Percentiles rank a stretch among this genome's conserved stretches.
phyloP scores from a whole-genome alignment of 2,113 vertebrate species.

The Zosterops borbonicus region DNA sequence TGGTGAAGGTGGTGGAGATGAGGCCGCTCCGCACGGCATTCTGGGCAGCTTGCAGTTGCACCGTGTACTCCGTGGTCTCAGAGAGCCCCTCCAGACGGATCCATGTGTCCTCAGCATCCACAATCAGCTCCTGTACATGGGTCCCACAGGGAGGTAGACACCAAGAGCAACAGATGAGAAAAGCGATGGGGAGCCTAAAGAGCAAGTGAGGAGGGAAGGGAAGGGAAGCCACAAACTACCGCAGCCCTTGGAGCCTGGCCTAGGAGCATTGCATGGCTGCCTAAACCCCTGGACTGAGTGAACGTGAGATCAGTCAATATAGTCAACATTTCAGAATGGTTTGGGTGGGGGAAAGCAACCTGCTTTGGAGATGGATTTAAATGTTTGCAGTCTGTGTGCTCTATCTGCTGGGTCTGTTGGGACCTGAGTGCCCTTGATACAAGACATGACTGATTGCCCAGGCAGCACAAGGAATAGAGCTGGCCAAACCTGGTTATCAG shows the following conservation, averaged over 20 bases:
- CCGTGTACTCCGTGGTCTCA: slow-evolving; percentile 89
- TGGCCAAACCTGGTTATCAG: neutral
- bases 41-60: slow-evolving; percentile 89
- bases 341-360: neutral
- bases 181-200: neutral
- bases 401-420: neutral
- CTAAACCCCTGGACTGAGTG: neutral
- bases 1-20: slow-evolving; percentile 86
- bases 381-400: neutral
- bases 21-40: slow-evolving; percentile 81
- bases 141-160: neutral
- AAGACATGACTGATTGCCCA: neutral
- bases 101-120: slow-evolving; percentile 96
- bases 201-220: slow-evolving; percentile 28
- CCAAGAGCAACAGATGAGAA: neutral
- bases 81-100: slow-evolving; percentile 92
- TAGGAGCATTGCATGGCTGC: neutral
- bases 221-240: slow-evolving; percentile 9
- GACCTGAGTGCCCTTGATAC: accelerated
- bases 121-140: slow-evolving; percentile 87
- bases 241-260: neutral
- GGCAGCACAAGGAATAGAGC: neutral
- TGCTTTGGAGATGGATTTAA: neutral
- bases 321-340: neutral
- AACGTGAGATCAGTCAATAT: accelerated